A percentile compares a stretch with the other conserved stretches of the same genome.
phyloP scores from a whole-genome alignment of 2,113 vertebrate species.

The Hydropotes inermis region DNA sequence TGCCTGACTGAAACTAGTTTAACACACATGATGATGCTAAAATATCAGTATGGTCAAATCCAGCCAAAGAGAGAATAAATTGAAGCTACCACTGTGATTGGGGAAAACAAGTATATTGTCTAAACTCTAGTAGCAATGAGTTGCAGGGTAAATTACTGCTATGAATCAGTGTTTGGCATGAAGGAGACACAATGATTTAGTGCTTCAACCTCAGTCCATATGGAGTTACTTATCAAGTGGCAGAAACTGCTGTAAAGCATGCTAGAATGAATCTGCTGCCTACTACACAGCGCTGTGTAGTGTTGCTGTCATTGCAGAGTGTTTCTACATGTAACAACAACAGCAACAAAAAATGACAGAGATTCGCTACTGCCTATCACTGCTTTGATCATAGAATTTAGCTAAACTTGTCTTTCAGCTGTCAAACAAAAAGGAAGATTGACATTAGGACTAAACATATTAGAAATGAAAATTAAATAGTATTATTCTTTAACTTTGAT shows the following conservation, averaged over 20 bases:
- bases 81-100: background rate
- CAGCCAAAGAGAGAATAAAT: conserved; percentile 5
- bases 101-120: conserved; percentile 48
- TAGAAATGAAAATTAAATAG: background rate
- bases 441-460: background rate
- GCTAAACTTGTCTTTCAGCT: background rate
- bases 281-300: background rate
- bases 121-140: conserved; percentile 24
- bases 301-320: background rate
- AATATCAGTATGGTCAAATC: background rate
- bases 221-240: conserved; percentile 61
- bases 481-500: background rate
- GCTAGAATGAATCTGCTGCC: conserved; percentile 22
- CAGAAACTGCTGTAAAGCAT: conserved; percentile 28
- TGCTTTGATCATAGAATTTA: background rate
- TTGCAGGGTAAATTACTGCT: conserved; percentile 9
- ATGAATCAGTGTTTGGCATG: conserved; percentile 59
- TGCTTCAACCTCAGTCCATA: conserved; percentile 43
- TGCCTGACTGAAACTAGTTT: conserved; percentile 46
- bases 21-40: background rate
- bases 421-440: background rate
- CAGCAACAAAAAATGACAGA: background rate
- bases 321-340: background rate
- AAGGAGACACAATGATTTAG: conserved; percentile 61
- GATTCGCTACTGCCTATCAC: background rate